phyloP scores from a whole-genome alignment of 2,113 vertebrate genomes.

The Charina bottae region DNA sequence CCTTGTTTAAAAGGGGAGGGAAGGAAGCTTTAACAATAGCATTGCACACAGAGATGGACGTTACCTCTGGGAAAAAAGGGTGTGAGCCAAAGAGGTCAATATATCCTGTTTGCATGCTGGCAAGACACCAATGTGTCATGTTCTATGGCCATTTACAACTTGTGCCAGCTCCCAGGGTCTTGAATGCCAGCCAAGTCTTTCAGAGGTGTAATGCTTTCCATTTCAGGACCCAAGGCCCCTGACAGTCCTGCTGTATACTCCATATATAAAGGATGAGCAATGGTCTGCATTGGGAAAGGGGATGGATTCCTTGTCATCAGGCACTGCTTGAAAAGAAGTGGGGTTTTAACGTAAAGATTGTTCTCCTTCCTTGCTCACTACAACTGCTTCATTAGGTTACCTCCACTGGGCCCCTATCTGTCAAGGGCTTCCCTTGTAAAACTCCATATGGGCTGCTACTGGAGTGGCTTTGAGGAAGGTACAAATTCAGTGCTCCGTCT shows the following conservation, averaged over 20 bases:
- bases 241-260: neutral
- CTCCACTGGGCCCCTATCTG: neutral
- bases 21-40: neutral
- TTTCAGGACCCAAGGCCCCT: conserved; percentile 19
- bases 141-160: conserved; percentile 26
- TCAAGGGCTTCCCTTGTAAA: neutral
- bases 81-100: neutral
- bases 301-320: neutral
- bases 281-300: neutral
- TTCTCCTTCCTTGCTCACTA: neutral
- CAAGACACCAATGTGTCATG: conserved; percentile 2
- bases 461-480: neutral
- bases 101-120: conserved; percentile 6
- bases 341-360: neutral
- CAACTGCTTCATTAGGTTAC: neutral
- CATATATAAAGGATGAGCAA: conserved; percentile 19
- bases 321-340: neutral
- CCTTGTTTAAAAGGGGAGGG: neutral
- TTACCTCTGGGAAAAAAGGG: neutral
- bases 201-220: conserved; percentile 4
- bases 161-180: neutral
- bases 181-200: conserved; percentile 31
- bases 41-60: neutral
- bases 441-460: neutral
- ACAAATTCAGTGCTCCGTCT: neutral